Base-by-base conservation (phyloP, 2,113 vertebrate species). In the Illadopsis cleaveri region DNA sequence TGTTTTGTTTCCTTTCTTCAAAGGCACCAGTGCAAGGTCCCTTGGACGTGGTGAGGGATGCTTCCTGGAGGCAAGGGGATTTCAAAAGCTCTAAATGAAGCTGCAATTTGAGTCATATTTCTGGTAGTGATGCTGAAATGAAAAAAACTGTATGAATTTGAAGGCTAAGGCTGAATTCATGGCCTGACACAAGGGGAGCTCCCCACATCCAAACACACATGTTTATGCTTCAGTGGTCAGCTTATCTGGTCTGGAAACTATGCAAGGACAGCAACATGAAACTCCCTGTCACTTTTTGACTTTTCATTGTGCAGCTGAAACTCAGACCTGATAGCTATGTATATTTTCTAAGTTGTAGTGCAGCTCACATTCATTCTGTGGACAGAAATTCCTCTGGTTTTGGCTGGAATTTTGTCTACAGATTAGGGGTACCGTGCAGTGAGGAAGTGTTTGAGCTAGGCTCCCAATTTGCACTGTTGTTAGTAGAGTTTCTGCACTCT, bases 131-230 rank as follows among this genome's bases (percentile, higher is more conserved):
- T 47, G 18, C 76, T 89, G 69, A 93, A 86, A 90, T 35, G 30
- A 45, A 65, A 50, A 56, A 38, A 54, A 40, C 33, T 44, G 5
- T 14, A 65, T 79, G 10, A 61, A 31, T 69, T 53, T 71, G 53
- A 78, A 86, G 77, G 10, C 28, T 56, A 56, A 75, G 68, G 28
- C 56, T 86, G 72, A 90, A 35, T 90, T 84, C 3, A 18, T 65
- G 27, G 6, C 16, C 50, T 66, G 82, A 44, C 44, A 65, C 25
- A n/a, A 53, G 18, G 8, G 40, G 30, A 88, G 22, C 44, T 51
- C 51, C 35, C 8, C 30, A n/a, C 23, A 31, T 30, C 28, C 30
- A 47, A 65, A 69, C 48, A 18, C 0, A 0, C 4, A 18, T 27
- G 10, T 78, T 90, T 73, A 20, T 70, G 42, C 54, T 64, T 89